These are phyloP conservation scores for Megaustenia siamemsis DNA, from an alignment of 2,888 invertebrate species.

Conservation along the genomic window DNA sequence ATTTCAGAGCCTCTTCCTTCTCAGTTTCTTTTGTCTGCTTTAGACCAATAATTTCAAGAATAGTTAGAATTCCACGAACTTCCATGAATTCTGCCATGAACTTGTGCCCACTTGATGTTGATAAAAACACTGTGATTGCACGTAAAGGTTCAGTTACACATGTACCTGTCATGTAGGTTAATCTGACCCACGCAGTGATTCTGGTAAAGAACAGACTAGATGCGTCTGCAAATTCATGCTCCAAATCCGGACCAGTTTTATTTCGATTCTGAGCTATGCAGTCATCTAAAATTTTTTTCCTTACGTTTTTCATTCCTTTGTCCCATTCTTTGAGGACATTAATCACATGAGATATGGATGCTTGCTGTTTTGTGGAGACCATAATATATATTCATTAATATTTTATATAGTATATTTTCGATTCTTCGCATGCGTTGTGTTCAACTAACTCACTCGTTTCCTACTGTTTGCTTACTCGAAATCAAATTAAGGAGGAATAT, in stretches of 20 bases:
- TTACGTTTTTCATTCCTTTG: conserved; percentile 75
- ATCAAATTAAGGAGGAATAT: no score
- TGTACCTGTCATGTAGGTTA: conserved; percentile 80
- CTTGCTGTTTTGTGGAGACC: conserved; percentile 79
- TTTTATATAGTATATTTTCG: no score
- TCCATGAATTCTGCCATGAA: conserved; percentile 80
- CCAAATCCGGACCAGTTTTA: conserved; percentile 80
- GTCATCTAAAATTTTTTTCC: conserved; percentile 77
- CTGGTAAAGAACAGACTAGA: conserved; percentile 79
- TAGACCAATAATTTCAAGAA: conserved; percentile 79
- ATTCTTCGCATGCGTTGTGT: no score
- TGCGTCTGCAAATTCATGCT: conserved; percentile 80
- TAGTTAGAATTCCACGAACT: conserved; percentile 79
- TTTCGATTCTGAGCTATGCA: conserved; percentile 79
- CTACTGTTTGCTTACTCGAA: no score
- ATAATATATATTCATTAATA: no score
- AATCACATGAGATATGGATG: conserved; percentile 77
- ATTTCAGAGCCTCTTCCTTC: conserved; percentile 76
- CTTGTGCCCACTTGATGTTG: conserved; percentile 80
- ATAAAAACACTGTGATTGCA: conserved; percentile 78
- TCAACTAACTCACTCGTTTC: no score
- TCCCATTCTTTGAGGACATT: conserved; percentile 79
- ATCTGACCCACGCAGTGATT: conserved; percentile 78
- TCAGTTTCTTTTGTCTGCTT: conserved; percentile 79
- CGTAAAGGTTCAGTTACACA: conserved; percentile 78